Conservation (phyloP, 2,797 vertebrate species). For the Caiman crocodilus region DNA sequence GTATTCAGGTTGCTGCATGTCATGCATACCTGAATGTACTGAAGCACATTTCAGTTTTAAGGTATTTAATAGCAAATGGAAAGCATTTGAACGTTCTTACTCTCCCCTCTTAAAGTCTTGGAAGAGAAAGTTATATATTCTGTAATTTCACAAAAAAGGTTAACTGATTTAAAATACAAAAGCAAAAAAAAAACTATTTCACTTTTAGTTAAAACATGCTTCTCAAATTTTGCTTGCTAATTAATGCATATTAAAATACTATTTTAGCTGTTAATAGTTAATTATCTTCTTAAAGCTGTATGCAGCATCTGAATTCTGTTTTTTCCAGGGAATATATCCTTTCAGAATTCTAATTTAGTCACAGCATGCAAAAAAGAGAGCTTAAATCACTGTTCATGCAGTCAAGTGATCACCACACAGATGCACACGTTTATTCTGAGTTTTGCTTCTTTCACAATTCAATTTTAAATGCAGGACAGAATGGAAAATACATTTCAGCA, state of each 20-base stretch:
- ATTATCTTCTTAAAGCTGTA: background rate
- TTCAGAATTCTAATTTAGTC: background rate
- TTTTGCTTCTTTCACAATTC: background rate
- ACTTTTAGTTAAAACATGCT: background rate
- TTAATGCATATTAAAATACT: background rate
- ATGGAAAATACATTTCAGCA: background rate
- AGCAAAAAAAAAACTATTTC: background rate
- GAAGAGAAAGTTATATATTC: background rate
- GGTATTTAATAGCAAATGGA: background rate
- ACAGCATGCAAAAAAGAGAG: background rate
- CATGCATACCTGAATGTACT: background rate
- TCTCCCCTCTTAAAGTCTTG: background rate
- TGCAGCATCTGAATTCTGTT: background rate
- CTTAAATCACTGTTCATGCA: background rate
- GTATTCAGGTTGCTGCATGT: background rate
- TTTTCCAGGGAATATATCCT: background rate
- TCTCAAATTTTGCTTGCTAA: background rate
- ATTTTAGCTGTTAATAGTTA: background rate
- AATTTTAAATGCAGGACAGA: background rate
- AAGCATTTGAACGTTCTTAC: background rate
- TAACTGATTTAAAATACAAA: background rate
- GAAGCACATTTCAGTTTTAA: background rate
- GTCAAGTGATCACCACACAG: background rate
- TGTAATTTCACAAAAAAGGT: background rate
- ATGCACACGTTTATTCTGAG: background rate